These are phyloP conservation scores for Trachemys scripta DNA, from an alignment of 2,113 vertebrate genomes.

Conservation along the genomic window DNA sequence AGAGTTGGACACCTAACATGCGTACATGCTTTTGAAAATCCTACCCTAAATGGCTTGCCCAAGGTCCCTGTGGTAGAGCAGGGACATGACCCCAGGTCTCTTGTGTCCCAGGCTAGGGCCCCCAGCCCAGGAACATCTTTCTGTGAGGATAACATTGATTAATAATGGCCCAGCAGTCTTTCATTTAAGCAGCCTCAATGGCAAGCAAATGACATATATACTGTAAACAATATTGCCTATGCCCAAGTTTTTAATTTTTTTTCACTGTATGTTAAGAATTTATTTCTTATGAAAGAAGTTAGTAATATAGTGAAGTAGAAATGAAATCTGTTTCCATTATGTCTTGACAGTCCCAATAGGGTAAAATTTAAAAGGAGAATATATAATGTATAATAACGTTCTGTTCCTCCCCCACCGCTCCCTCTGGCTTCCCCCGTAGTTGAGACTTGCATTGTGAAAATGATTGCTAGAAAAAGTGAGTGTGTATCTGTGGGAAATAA, in stretches of 20 bases:
- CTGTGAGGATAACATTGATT: neutral
- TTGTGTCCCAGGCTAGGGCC: neutral
- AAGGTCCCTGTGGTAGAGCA: neutral
- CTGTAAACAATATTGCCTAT: slow-evolving; percentile 11
- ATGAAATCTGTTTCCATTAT: slow-evolving; percentile 35
- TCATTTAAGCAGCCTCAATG: neutral
- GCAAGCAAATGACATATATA: neutral
- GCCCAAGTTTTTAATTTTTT: neutral
- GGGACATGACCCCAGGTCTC: neutral
- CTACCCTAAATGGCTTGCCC: neutral
- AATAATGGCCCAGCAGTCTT: neutral
- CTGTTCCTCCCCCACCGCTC: rapidly evolving
- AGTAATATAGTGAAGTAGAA: slow-evolving; percentile 18
- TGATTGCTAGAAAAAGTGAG: slow-evolving; percentile 2
- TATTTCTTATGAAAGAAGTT: slow-evolving; percentile 33
- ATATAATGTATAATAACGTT: neutral
- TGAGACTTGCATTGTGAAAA: slow-evolving; percentile 11
- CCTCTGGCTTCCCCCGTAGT: neutral
- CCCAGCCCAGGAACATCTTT: neutral
- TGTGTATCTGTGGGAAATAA: slow-evolving; percentile 1
- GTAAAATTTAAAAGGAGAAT: neutral
- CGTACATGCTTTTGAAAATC: neutral
- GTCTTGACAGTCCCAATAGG: neutral
- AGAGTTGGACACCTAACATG: neutral
- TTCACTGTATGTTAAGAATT: slow-evolving; percentile 8